Evolutionary conservation across 2,888 invertebrate species (phyloP).

Genomic region (Sipunculus nudus): DNA sequence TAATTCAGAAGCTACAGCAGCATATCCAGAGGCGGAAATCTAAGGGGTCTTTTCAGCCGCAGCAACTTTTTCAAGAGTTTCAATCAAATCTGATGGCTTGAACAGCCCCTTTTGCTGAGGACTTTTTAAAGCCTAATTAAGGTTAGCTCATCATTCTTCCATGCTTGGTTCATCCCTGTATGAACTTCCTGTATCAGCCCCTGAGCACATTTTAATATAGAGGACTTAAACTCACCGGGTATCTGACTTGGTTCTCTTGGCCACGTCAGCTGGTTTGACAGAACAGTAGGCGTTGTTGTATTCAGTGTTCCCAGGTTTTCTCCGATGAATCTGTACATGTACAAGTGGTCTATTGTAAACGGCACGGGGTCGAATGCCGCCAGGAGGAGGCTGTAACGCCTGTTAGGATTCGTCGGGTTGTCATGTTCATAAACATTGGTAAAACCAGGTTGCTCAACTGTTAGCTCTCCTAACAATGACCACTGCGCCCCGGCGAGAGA

Average conservation of each 20-base stretch:
- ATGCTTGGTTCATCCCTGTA: too few relatives aligned
- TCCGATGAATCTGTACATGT: conserved; percentile 4
- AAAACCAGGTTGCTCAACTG: conserved; percentile 7
- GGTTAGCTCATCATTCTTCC: too few relatives aligned
- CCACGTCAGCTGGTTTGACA: not conserved
- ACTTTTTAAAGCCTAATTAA: too few relatives aligned
- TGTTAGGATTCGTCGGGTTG: not conserved
- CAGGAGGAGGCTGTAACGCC: conserved; percentile 9
- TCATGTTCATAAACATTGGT: conserved; percentile 6
- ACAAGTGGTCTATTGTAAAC: conserved; percentile 7
- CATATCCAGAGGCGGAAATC: too few relatives aligned
- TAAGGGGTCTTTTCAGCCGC: too few relatives aligned
- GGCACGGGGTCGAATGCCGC: conserved; percentile 10
- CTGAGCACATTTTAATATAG: too few relatives aligned
- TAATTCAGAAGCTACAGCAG: too few relatives aligned
- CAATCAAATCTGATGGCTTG: too few relatives aligned
- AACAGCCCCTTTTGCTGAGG: too few relatives aligned
- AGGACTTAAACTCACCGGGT: conserved; percentile 15
- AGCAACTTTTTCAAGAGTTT: too few relatives aligned
- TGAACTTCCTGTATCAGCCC: too few relatives aligned
- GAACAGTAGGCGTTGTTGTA: not conserved
- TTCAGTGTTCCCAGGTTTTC: conserved; percentile 4
- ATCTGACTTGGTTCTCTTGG: conserved; percentile 14
- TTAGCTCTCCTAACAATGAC: conserved; percentile 7
- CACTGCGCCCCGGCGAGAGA: too few relatives aligned